Conservation (phyloP, 1,140 invertebrate genomes). For the Varroa destructor region DNA sequence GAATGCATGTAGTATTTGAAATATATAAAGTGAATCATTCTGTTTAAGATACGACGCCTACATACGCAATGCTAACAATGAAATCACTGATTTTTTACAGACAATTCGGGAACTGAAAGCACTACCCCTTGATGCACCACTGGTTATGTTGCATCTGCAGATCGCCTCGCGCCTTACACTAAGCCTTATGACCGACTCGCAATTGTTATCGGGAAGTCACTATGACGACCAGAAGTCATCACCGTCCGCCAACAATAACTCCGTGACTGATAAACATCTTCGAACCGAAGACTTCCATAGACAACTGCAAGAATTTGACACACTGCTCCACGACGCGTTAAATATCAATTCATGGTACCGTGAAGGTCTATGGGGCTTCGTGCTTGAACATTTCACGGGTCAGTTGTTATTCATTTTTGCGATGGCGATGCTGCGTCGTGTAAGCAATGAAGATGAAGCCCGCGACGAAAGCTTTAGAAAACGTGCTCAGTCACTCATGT, state of each 20-base stretch:
- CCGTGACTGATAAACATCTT: no score
- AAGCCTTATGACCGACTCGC: slow-evolving; percentile 8
- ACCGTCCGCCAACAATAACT: not conserved
- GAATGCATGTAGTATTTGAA: no score
- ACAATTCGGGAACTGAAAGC: slow-evolving; percentile 6
- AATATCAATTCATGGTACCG: slow-evolving; percentile 11
- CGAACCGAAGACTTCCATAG: not conserved
- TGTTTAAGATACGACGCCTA: not conserved
- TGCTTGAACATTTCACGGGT: slow-evolving; percentile 24
- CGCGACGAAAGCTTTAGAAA: slow-evolving; percentile 1
- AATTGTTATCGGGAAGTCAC: not conserved
- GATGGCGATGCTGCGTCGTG: slow-evolving; percentile 13
- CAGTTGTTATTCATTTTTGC: slow-evolving; percentile 19
- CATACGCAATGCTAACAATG: not conserved
- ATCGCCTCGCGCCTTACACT: not conserved
- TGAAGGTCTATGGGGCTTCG: not conserved
- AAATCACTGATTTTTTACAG: not conserved
- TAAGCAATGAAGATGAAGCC: not conserved
- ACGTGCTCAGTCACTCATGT: slow-evolving; percentile 19
- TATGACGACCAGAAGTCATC: no score
- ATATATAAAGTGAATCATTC: not conserved
- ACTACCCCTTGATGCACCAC: not conserved
- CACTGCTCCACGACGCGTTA: slow-evolving; percentile 5
- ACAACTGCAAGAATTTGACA: slow-evolving; percentile 5
- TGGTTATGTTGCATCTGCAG: slow-evolving; percentile 11